These are phyloP conservation scores for rat (Rattus norvegicus) DNA, from an alignment of 2,113 vertebrate species.

Conservation along the genomic window DNA sequence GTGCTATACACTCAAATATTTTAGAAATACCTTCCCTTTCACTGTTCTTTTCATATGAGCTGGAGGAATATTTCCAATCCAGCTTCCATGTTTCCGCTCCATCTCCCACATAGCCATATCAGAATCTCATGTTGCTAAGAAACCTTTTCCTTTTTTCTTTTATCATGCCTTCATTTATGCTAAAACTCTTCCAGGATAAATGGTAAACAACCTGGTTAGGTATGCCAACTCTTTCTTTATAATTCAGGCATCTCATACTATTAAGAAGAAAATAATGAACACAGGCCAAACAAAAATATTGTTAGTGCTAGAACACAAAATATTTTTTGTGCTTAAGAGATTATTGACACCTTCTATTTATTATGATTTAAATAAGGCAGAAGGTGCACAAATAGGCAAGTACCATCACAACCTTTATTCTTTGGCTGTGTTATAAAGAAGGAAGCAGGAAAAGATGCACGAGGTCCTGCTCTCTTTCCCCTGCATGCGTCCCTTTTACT, in stretches of 20 bases:
- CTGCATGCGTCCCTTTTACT: not conserved
- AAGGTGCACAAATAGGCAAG: not conserved
- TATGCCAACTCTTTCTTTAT: not conserved
- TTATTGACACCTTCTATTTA: not conserved
- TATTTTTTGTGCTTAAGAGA: not conserved
- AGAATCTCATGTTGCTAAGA: not conserved
- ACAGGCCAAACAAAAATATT: constrained; percentile 14
- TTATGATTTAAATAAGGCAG: not conserved
- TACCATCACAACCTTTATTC: not conserved
- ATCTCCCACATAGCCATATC: not conserved
- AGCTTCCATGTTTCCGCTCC: not conserved
- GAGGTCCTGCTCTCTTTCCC: not conserved
- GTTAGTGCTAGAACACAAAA: constrained; percentile 7
- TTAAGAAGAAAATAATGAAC: not conserved
- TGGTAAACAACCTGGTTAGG: not conserved
- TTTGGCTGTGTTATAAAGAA: not conserved
- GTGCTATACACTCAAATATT: not conserved
- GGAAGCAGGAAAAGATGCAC: not conserved
- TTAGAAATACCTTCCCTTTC: not conserved
- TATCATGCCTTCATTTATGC: not conserved
- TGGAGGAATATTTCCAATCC: constrained; percentile 6
- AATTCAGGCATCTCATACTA: not conserved
- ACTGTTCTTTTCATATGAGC: not conserved
- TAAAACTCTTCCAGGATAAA: not conserved
- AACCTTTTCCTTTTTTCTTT: constrained; percentile 9